These are phyloP conservation scores for Caenorhabditis panamensis DNA, from an alignment of 2,888 invertebrate species.

Conservation along the genomic window DNA sequence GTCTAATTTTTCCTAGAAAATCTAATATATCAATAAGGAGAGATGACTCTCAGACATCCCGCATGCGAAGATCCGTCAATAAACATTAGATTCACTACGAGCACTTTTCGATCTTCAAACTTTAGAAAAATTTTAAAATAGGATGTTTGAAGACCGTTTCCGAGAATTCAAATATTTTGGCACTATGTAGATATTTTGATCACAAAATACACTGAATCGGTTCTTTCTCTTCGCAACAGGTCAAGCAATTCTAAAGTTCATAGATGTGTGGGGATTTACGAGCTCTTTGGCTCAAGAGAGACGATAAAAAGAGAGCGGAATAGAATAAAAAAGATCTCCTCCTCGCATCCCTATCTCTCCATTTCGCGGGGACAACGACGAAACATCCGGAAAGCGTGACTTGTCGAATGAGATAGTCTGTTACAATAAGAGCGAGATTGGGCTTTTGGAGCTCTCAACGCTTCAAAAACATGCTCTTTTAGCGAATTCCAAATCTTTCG, in stretches of 20 bases:
- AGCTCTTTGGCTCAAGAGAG: neutral
- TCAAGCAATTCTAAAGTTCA: neutral
- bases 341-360: neutral
- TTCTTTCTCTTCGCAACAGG: neutral
- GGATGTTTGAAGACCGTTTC: too few relatives aligned
- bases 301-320: slow-evolving; percentile 38
- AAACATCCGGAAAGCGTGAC: slow-evolving; percentile 35
- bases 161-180: too few relatives aligned
- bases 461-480: neutral
- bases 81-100: too few relatives aligned
- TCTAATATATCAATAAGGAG: too few relatives aligned
- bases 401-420: slow-evolving; percentile 2
- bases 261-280: slow-evolving; percentile 52
- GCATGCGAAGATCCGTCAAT: too few relatives aligned
- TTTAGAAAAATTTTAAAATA: too few relatives aligned
- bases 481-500: slow-evolving; percentile 4
- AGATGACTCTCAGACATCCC: too few relatives aligned
- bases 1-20: too few relatives aligned
- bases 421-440: slow-evolving; percentile 49
- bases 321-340: slow-evolving; percentile 16
- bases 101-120: too few relatives aligned
- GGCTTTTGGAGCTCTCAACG: neutral
- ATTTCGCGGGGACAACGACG: slow-evolving; percentile 2
- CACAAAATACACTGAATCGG: too few relatives aligned
- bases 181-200: too few relatives aligned